These are phyloP conservation scores for Butorides virescens DNA, from an alignment of 2,113 vertebrate genomes.

Conservation along the genomic window DNA sequence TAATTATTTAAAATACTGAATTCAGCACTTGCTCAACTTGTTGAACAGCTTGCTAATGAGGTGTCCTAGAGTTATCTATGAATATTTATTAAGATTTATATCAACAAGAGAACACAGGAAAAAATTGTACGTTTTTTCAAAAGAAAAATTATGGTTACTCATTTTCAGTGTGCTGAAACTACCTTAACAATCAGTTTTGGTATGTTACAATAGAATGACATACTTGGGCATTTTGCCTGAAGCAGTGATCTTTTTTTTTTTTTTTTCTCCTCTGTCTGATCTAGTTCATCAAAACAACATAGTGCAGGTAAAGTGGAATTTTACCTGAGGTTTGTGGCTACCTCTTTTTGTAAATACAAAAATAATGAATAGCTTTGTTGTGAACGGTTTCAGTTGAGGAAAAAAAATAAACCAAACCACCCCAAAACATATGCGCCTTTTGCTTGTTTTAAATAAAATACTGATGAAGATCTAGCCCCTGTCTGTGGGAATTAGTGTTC, in stretches of 20 bases:
- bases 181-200: slow-evolving; percentile 11
- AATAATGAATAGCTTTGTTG: background rate
- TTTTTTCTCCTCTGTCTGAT: background rate
- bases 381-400: background rate
- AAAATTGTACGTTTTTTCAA: background rate
- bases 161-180: slow-evolving; percentile 40
- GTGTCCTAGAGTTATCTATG: slow-evolving; percentile 25
- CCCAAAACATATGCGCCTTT: background rate
- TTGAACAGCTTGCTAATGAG: slow-evolving; percentile 51
- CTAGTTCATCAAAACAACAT: background rate
- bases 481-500: background rate
- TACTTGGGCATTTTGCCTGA: slow-evolving; percentile 9
- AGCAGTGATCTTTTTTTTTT: background rate
- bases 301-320: background rate
- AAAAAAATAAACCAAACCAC: background rate
- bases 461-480: background rate
- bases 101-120: slow-evolving; percentile 1
- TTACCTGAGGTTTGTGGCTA: background rate
- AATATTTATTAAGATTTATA: slow-evolving; percentile 51
- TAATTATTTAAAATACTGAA: slow-evolving; percentile 41
- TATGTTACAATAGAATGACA: background rate
- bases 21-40: slow-evolving; percentile 19
- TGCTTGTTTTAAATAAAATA: background rate
- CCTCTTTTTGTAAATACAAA: background rate
- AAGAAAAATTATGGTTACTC: slow-evolving; percentile 9